Conservation (phyloP, 2,113 vertebrate species). For the Tringa solitaria region DNA sequence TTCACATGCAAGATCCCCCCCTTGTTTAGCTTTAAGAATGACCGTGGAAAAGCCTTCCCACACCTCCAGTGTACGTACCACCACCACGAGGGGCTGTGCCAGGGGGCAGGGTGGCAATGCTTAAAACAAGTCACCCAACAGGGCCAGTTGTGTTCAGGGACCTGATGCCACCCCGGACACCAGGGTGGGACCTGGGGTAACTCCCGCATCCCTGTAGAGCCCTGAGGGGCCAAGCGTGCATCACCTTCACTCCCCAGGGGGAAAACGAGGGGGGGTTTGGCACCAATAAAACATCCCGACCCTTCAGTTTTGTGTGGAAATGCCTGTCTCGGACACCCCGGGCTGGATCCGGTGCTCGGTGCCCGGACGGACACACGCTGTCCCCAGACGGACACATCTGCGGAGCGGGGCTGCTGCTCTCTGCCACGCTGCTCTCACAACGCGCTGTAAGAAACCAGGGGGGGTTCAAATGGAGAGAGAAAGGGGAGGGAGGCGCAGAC, state of each 20-base stretch:
- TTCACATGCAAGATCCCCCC: neutral
- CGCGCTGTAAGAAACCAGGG: fast-evolving
- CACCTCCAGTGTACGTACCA: no score
- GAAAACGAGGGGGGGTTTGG: neutral
- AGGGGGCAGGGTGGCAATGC: neutral
- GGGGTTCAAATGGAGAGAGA: neutral
- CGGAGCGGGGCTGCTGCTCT: neutral
- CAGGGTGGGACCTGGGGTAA: neutral
- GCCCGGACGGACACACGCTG: fast-evolving
- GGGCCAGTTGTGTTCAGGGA: neutral
- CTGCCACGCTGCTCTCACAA: neutral
- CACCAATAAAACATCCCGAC: neutral
- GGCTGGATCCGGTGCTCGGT: neutral
- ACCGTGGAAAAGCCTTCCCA: neutral
- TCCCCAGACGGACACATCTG: fast-evolving
- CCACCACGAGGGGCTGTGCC: neutral
- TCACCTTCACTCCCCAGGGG: neutral
- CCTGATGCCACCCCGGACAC: neutral
- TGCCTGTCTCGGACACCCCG: fast-evolving
- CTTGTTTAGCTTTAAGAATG: neutral
- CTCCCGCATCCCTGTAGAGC: neutral
- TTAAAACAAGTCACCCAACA: neutral
- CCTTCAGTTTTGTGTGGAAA: neutral
- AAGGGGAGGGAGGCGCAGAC: no score
- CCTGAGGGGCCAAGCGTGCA: fast-evolving